These are phyloP conservation scores for Vulpes lagopus DNA, from an alignment of 2,113 vertebrate genomes.

Conservation along the genomic window DNA sequence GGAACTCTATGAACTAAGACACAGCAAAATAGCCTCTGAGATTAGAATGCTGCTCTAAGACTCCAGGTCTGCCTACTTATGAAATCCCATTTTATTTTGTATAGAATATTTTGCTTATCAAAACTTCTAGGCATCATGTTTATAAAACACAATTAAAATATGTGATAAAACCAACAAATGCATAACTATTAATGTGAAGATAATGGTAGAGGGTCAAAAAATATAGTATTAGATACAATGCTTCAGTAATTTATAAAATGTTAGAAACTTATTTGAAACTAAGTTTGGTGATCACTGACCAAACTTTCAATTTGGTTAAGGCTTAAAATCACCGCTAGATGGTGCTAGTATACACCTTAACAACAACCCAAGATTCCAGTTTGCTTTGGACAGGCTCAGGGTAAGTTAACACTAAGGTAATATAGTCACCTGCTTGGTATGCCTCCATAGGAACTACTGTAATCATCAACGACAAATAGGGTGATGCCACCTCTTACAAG, in stretches of 20 bases:
- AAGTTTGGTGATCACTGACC: neutral
- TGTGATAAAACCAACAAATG: neutral
- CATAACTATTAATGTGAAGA: neutral
- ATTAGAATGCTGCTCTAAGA: conserved; percentile 32
- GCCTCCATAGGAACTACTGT: neutral
- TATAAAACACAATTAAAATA: conserved; percentile 15
- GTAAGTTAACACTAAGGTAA: neutral
- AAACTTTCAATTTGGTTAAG: conserved; percentile 43
- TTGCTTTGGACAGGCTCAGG: neutral
- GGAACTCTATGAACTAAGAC: conserved; percentile 24
- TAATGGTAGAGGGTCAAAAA: neutral
- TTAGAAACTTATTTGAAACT: conserved; percentile 11
- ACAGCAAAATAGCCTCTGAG: neutral
- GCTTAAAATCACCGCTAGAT: conserved; percentile 71
- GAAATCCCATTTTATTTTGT: conserved; percentile 55
- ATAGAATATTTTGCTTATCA: conserved; percentile 24
- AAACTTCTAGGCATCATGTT: conserved; percentile 18
- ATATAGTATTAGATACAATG: neutral
- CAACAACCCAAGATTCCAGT: neutral
- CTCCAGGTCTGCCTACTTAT: neutral
- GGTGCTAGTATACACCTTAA: conserved; percentile 60
- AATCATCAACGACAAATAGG: neutral
- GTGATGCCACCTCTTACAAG: neutral
- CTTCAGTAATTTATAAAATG: neutral
- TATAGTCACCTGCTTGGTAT: neutral